Evolutionary conservation across 2,797 vertebrate genomes (phyloP).

Genomic region (Xiphorhynchus erythropygius): DNA sequence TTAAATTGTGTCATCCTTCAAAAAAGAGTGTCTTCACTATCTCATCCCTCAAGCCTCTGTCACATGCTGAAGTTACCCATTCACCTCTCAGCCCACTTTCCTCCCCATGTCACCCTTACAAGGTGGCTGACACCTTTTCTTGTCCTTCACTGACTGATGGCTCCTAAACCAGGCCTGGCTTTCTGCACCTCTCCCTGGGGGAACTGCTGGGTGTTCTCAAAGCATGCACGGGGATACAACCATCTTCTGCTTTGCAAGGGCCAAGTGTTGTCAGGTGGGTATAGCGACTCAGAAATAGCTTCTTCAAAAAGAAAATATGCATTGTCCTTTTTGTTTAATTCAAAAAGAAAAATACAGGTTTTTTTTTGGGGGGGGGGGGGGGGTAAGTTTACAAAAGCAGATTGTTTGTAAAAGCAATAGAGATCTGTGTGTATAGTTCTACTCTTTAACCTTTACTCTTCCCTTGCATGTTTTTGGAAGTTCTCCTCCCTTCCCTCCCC

Average conservation of each 20-base stretch:
- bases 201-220: background rate
- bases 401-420: background rate
- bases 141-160: background rate
- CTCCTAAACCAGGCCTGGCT: background rate
- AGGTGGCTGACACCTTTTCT: slow-evolving; percentile 9
- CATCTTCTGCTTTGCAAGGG: background rate
- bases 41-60: background rate
- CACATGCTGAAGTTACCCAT: background rate
- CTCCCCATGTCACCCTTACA: background rate
- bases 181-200: background rate
- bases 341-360: background rate
- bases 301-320: background rate
- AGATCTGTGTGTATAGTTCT: background rate
- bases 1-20: slow-evolving; percentile 17
- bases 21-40: background rate
- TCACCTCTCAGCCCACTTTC: background rate
- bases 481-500: background rate
- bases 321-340: background rate
- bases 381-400: background rate
- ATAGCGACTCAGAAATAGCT: background rate
- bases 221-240: background rate
- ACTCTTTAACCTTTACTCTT: background rate
- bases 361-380: background rate
- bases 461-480: background rate
- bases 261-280: background rate